Base-by-base conservation (phyloP, 2,888 invertebrate species). In the Tachina lurida region DNA sequence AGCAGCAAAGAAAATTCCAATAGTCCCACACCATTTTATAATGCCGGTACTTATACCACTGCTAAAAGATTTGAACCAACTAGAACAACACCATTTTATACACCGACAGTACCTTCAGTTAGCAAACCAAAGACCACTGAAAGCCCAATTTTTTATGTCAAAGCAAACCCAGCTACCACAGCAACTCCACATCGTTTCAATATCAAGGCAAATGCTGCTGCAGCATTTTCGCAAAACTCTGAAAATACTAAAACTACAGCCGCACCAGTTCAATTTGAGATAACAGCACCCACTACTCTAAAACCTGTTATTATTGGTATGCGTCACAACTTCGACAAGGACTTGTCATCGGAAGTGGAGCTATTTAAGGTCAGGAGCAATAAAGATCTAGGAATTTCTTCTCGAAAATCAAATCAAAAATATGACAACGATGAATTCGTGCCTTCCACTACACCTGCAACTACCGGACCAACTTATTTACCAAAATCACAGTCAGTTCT, bases 51-150 rank as follows among this genome's bases (percentile, higher is more conserved):
- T 8, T 91, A 92, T 31, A 90, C 92, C 5, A 93, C 93, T 0
- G 92, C 91, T 1, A 88, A 92, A 19, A 90, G 90, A 10, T 70
- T 92, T 12, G 93, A 92, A 39, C 88, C 90, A 1, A 92, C 92
- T 22, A 89, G 91, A 22, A 90, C 92, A 4, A 92, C 93, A 0
- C 93, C 93, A 2, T 93, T 90, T 87, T 93, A 93, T 73, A 93
- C 93, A 4, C 93, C 93, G 31, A 93, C 93, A 0, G 90, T 93
- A 43, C 93, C 93, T 12, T 89, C 91, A 3, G 86, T 93, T 2
- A 56, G 84, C 8, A 91, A 90, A 68, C 84, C 88, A 3, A 92
- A 90, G 71, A 86, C 88, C 47, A 90, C 90, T 0, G 91, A 92
- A 19, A 89, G 90, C 0, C 91, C 90, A 74, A 87, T 87, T 0